Base-by-base conservation (phyloP, 2,888 invertebrate species). In the Apamea anceps region DNA sequence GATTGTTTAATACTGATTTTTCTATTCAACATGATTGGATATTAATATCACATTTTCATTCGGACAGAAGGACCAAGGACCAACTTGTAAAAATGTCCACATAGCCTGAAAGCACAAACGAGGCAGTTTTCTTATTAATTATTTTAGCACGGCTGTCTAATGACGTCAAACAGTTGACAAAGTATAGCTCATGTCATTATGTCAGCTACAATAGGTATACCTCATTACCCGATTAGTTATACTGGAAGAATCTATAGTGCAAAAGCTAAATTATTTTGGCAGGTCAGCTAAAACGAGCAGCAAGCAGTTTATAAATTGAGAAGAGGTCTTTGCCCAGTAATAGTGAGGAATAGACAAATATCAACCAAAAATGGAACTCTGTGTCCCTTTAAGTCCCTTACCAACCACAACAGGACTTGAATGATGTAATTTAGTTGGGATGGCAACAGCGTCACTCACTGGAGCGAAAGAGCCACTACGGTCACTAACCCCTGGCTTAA, bases 391-490 rank as follows among this genome's bases (percentile, higher is more conserved):
- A n/a, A n/a, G 32, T 32, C 32, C 77, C 62, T 57, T 73, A 63
- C 67, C 72, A 72, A 72, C 70, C 63, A 73, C 70, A 83, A 73
- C 73, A 79, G 28, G 65, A 79, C 62, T 82, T 77, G 12, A 70
- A 54, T 66, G 79, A 79, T 79, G 73, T 82, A 83, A 83, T 83
- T 28, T n/a, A 74, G 62, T 79, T 68, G 65, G 67, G 74, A 74
- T 79, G 32, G 71, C 79, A 84, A 84, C 71, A 84, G 84, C 79
- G 84, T 84, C 80, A 75, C 54, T 79, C 82, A 83, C 79, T 83
- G 82, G 62, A 84, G 66, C 84, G 84, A 79, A 72, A 84, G 82
- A 71, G 74, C 67, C 42, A 71, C 73, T 57, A 65, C 74, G 82
- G 82, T 83, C 82, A 79, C 62, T 83, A 71, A 83, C 82, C 82